Conservation (phyloP, 1,140 invertebrate genomes). For the Rhopalosiphum padi region DNA sequence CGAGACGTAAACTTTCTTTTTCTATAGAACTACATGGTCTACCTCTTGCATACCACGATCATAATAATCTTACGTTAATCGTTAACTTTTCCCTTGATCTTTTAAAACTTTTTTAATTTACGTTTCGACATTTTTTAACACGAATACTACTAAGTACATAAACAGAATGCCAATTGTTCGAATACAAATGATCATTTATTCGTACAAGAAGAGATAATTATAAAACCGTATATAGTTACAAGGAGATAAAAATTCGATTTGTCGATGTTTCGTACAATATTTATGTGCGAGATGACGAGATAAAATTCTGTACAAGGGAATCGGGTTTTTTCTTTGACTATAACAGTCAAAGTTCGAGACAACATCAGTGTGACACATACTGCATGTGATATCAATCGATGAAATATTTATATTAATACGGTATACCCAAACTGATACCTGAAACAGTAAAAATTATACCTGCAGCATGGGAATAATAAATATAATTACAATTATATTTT, state of each 20-base stretch:
- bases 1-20: neutral
- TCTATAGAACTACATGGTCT: neutral
- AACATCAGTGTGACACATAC: neutral
- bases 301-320: neutral
- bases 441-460: no score
- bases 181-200: neutral
- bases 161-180: neutral
- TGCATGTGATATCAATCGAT: neutral
- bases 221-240: neutral
- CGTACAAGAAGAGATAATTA: neutral
- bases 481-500: neutral
- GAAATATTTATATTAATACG: no score
- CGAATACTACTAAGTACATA: neutral
- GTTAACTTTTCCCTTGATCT: neutral
- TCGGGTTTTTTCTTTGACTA: neutral
- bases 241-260: neutral
- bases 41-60: neutral
- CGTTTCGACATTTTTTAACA: constrained; percentile 1
- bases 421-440: no score
- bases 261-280: neutral
- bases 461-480: neutral
- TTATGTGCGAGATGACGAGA: neutral
- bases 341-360: neutral
- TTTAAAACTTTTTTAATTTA: constrained; percentile 19
- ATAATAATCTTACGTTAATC: neutral